Percentiles rank a stretch among this genome's conserved stretches.
Evolutionary conservation across 2,888 invertebrate genomes (phyloP).

Genomic region (Melangyna quadrimaculata): DNA sequence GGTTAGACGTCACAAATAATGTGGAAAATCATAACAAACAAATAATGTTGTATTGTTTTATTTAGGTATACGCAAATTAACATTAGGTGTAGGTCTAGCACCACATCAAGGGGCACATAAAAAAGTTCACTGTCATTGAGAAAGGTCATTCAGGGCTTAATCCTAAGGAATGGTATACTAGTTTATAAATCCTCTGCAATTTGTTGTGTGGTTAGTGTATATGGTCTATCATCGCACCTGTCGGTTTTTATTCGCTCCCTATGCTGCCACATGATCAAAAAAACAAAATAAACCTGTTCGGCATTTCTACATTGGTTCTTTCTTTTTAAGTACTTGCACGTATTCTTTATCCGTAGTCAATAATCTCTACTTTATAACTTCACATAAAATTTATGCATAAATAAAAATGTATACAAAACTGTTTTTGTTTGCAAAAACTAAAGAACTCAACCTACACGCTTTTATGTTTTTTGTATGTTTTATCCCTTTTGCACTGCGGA

Average conservation of each 20-base stretch:
- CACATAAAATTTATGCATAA: neutral
- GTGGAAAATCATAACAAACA: neutral
- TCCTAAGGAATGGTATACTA: slow-evolving; percentile 37
- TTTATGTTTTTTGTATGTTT: slow-evolving; percentile 44
- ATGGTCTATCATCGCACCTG: slow-evolving; percentile 41
- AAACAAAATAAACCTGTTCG: slow-evolving; percentile 36
- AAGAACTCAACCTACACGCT: slow-evolving; percentile 51
- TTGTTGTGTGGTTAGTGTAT: neutral
- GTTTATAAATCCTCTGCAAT: neutral
- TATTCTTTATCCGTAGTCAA: neutral
- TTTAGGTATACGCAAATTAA: neutral
- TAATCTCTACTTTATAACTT: neutral
- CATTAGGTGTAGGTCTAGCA: neutral
- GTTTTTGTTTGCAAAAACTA: slow-evolving; percentile 47
- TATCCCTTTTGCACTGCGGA: slow-evolving; percentile 55
- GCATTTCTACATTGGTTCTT: neutral
- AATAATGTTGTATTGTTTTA: neutral
- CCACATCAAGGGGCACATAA: slow-evolving; percentile 28
- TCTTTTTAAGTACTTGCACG: neutral
- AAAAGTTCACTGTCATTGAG: slow-evolving; percentile 71
- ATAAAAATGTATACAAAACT: neutral
- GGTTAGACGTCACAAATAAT: neutral
- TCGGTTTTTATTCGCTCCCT: slow-evolving; percentile 8
- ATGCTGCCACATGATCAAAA: slow-evolving; percentile 59
- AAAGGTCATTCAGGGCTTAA: slow-evolving; percentile 69